Evolutionary conservation across 2,888 invertebrate genomes (phyloP).

Genomic region (Dromius quadrimaculatus): DNA sequence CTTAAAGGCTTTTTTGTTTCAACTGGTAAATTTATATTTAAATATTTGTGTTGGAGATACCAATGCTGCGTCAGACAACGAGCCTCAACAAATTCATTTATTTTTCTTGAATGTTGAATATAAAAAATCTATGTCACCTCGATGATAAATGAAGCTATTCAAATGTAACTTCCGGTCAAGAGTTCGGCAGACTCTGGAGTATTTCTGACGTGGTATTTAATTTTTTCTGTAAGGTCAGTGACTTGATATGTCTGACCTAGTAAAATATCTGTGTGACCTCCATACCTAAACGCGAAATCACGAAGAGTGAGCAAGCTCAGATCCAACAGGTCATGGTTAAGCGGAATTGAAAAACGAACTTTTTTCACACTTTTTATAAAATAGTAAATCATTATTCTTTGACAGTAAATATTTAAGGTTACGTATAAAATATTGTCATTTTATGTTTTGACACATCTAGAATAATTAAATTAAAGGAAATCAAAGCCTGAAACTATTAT

Average conservation of each 20-base stretch:
- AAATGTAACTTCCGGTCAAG: constrained; percentile 3
- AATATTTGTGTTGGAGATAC: not conserved
- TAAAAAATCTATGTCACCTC: constrained; percentile 25
- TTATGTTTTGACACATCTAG: too few relatives aligned
- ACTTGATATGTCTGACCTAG: constrained; percentile 55
- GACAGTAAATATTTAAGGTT: too few relatives aligned
- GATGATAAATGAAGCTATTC: not conserved
- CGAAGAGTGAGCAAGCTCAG: constrained; percentile 4
- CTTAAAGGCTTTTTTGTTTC: too few relatives aligned
- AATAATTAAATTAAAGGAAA: too few relatives aligned
- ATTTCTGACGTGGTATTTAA: constrained; percentile 34
- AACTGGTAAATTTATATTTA: too few relatives aligned
- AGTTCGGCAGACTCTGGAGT: constrained; percentile 30
- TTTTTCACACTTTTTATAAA: too few relatives aligned
- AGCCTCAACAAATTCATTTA: not conserved
- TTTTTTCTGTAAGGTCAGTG: constrained; percentile 46
- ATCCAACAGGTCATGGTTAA: too few relatives aligned
- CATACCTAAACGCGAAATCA: constrained; percentile 54
- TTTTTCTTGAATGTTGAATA: too few relatives aligned
- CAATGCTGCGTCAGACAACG: not conserved
- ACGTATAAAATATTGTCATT: too few relatives aligned
- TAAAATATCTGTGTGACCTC: constrained; percentile 57
- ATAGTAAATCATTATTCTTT: too few relatives aligned
- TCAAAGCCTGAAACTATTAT: too few relatives aligned
- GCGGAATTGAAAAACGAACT: too few relatives aligned